Percentiles rank a stretch among this genome's conserved stretches.
Evolutionary conservation across 2,888 invertebrate genomes (phyloP).

Genomic region (Trachelus tabidus): DNA sequence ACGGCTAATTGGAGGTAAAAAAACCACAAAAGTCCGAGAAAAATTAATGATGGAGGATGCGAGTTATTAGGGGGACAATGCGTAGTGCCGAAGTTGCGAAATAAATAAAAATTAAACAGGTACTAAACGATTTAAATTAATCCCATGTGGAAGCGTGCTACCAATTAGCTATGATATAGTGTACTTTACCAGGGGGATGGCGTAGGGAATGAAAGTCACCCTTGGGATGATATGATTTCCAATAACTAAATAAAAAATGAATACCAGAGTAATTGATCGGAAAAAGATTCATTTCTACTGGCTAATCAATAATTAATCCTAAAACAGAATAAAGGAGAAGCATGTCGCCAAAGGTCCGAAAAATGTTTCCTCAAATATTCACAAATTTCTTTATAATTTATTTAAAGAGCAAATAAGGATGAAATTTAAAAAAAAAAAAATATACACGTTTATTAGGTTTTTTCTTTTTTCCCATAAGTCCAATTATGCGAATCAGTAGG

Average conservation of each 20-base stretch:
- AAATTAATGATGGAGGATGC: neutral
- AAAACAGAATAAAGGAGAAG: too few species aligned
- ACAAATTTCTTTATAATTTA: too few species aligned
- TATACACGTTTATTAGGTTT: too few species aligned
- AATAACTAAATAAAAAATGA: neutral
- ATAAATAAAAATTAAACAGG: slow-evolving; percentile 18
- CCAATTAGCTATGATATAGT: slow-evolving; percentile 8
- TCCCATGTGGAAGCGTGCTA: slow-evolving; percentile 6
- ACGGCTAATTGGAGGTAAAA: neutral
- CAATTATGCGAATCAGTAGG: too few species aligned
- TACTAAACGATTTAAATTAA: slow-evolving; percentile 15
- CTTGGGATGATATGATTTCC: neutral
- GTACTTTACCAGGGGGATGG: neutral
- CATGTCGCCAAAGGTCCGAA: too few species aligned
- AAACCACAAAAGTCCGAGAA: neutral
- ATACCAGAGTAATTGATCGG: neutral
- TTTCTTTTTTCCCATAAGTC: too few species aligned
- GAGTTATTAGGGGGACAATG: neutral
- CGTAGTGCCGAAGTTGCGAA: slow-evolving; percentile 1
- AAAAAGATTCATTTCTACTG: neutral
- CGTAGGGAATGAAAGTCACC: neutral
- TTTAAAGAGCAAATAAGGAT: too few species aligned
- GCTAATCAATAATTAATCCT: neutral
- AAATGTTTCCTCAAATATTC: too few species aligned
- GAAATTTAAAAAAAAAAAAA: too few species aligned